Conservation (phyloP, 2,797 vertebrate species). For the Myotis pilosus region DNA sequence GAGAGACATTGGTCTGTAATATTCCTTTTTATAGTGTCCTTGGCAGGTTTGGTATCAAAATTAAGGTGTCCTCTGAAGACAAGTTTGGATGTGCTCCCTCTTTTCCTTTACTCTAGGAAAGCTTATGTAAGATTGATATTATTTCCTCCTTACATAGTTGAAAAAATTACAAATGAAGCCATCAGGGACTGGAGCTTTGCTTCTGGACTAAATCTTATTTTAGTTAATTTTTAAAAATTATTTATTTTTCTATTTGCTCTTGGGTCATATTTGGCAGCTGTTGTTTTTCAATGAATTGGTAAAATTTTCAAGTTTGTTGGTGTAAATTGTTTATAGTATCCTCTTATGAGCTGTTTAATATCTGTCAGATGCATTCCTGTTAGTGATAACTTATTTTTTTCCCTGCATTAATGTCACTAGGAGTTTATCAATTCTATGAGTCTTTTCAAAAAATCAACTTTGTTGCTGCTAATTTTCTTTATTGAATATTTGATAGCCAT, state of each 20-base stretch:
- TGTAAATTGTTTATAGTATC: not conserved
- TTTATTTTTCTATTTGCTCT: conserved; percentile 30
- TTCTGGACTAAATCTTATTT: not conserved
- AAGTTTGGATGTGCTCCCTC: not conserved
- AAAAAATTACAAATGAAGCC: not conserved
- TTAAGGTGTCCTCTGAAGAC: not conserved
- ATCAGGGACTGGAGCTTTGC: not conserved
- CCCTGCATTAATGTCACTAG: not conserved
- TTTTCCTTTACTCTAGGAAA: not conserved
- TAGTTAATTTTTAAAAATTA: not conserved
- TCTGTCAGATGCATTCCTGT: not conserved
- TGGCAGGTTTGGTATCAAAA: not conserved
- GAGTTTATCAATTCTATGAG: not conserved
- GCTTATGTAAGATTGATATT: not conserved
- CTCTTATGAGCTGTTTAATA: not conserved
- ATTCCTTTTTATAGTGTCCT: not conserved
- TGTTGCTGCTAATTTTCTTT: not conserved
- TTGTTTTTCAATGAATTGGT: not conserved
- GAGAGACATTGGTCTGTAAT: not conserved
- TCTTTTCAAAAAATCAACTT: not conserved
- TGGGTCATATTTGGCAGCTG: not conserved
- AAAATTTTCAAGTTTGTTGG: not conserved
- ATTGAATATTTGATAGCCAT: not conserved
- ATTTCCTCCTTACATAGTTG: conserved; percentile 9
- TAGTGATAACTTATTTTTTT: not conserved